Base-by-base conservation (phyloP, 2,797 vertebrate species). In the Meriones psammophilus region DNA sequence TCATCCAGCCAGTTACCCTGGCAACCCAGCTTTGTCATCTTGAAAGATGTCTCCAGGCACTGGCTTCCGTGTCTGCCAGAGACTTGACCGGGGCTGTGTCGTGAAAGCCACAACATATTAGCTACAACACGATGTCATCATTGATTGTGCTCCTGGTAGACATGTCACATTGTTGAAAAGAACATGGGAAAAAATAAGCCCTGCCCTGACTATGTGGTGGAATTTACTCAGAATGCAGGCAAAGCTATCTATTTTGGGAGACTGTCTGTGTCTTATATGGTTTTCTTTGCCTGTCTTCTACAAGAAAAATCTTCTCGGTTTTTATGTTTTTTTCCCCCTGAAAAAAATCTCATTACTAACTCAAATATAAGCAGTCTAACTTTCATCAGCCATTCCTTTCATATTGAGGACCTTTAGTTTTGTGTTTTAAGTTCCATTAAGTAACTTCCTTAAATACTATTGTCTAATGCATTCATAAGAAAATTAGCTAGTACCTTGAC, bases 11-110 rank as follows among this genome's bases (percentile, higher is more conserved):
- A 81, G 97, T 97, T 95, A 26, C 96, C 96, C 96, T 89, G 91
- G 96, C 90, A 97, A 97, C 95, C 84, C 86, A 89, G 76, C 96
- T 91, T 15, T 96, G 93, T 89, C 94, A 91, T 97, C 92, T 94
- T 96, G 83, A 89, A 97, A 94, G 88, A 96, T 94, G 39, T 96
- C 95, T 96, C 39, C 12, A 4, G 93, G 93, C 91, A 94, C 81
- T n/a, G 68, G 88, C 86, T 95, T 89, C 80, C 18, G 76, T 92
- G 73, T 85, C 86, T 96, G 68, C 36, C 24, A 71, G 94, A 92
- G 89, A 69, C 87, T 46, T 92, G 62, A 96, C 89, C 79, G 54
- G 71, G 90, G 71, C 74, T 50, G 66, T 86, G 56, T 74, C 0
- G 26, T 26, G 68, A 94, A 86, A 96, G 95, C 91, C 96, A 94